Evolutionary conservation across 2,888 invertebrate species (phyloP), one percentile per base, ranked within the genome.

Genomic region (Tinea pellionella): DNA sequence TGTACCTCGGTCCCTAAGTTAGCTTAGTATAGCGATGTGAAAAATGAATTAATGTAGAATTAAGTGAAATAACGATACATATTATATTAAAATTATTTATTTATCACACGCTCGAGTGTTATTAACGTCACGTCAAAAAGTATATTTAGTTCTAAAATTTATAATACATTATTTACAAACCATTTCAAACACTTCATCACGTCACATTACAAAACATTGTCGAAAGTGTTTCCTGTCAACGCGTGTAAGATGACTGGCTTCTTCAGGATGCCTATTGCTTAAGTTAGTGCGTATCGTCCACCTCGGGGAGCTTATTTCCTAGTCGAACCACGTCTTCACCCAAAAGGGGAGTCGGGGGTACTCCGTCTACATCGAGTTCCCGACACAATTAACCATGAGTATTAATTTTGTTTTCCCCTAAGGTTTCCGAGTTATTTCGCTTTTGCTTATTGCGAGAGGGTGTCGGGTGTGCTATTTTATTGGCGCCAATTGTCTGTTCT

Each of bases 321-420:
- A 85, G 78, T 82, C 82, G 69, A 69, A 65, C 71, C 85, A 83
- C 83, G 84, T 83, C 74, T 69, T 42, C 29, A 9, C 47, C 43
- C 42, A 43, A 47, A 59, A 42, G 59, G 59, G 59, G 43, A 43
- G 19, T 19, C 19, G 41, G 59, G 59, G 59, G 59, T n/a, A 47
- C 57, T 57, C 55, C 55, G 47, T 53, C 53, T 53, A 24, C 53
- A 57, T 57, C 43, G 47, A 43, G 43, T 19, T 70, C 71, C 74
- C 69, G 77, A 67, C 68, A 81, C 84, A 83, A 84, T 86, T 86
- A 85, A 85, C 84, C 77, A 82, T 82, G 82, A 85, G 84, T 84
- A 84, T 84, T 86, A 86, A 85, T 84, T 83, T 82, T 78, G 81
- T 82, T 81, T 57, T 81, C 83, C 85, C 82, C 80, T 75, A 74